Conservation (phyloP, 2,113 vertebrate genomes). For the Zeus faber region DNA sequence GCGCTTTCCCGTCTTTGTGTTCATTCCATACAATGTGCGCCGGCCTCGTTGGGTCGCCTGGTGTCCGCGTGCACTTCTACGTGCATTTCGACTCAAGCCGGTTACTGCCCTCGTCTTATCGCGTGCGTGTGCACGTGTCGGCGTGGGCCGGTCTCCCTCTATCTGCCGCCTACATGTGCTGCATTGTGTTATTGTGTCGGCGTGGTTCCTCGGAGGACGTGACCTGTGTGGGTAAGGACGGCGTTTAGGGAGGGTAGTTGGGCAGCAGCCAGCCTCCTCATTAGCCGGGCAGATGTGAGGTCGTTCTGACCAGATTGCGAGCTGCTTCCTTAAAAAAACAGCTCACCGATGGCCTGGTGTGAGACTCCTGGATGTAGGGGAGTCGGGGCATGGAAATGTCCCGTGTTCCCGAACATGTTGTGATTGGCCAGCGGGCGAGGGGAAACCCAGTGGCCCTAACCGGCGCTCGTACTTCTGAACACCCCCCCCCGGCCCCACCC, state of each 20-base stretch:
- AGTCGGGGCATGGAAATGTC: conserved; percentile 80
- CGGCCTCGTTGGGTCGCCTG: not conserved
- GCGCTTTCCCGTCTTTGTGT: not conserved
- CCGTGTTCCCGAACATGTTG: conserved; percentile 83
- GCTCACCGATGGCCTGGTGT: conserved; percentile 70
- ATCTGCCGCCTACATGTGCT: conserved; percentile 12
- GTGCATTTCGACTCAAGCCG: conserved; percentile 5
- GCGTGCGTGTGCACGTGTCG: conserved; percentile 29
- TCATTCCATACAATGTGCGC: not conserved
- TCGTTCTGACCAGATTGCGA: conserved; percentile 79
- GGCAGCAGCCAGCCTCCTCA: conserved; percentile 80
- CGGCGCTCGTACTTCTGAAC: conserved; percentile 68
- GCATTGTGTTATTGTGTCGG: conserved; percentile 42
- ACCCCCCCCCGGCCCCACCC: conserved; percentile 39
- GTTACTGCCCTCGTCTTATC: conserved; percentile 32
- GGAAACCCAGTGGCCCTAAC: conserved; percentile 71
- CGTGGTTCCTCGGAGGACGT: conserved; percentile 76
- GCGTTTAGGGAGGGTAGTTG: conserved; percentile 76
- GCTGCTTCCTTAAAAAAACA: conserved; percentile 96
- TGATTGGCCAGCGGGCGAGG: conserved; percentile 72
- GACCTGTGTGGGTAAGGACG: conserved; percentile 79
- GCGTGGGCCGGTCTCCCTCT: conserved; percentile 19
- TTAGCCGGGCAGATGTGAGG: conserved; percentile 86
- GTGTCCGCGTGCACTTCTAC: not conserved
- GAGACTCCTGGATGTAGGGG: conserved; percentile 68